phyloP scores from a whole-genome alignment of 37 sponge, comb jelly and placozoan species.

The Petrosia ficiformis region DNA sequence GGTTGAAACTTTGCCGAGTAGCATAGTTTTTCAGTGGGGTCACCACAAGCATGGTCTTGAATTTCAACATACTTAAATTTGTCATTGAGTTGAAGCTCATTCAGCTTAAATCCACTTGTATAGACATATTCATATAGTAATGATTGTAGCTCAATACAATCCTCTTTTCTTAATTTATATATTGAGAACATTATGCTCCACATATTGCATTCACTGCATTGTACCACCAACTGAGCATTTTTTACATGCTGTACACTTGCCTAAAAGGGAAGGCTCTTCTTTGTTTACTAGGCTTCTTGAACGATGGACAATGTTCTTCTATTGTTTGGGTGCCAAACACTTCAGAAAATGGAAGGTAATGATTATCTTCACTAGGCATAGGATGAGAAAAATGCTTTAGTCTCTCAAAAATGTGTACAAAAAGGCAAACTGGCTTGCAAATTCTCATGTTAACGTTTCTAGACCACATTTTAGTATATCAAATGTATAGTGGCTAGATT shows the following conservation, averaged over 20 bases:
- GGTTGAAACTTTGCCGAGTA: constrained; percentile 4
- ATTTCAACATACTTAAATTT: neutral
- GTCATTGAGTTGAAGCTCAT: neutral
- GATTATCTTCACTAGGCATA: neutral
- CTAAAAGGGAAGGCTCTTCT: neutral
- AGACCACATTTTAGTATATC: constrained; percentile 42
- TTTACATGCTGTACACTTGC: constrained; percentile 4
- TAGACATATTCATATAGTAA: neutral
- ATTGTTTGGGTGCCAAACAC: neutral
- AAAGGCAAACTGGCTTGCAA: constrained; percentile 27
- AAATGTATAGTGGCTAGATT: constrained; percentile 39
- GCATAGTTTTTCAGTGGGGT: neutral
- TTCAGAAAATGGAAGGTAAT: neutral
- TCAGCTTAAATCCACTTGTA: constrained; percentile 1
- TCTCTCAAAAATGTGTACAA: neutral
- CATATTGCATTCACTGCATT: neutral
- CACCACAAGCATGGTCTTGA: neutral
- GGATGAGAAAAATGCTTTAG: constrained; percentile 3
- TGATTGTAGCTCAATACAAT: neutral
- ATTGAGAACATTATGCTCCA: constrained; percentile 1
- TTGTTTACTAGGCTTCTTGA: neutral
- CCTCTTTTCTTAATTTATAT: neutral
- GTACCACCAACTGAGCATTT: neutral
- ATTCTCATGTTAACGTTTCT: neutral
- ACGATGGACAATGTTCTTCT: constrained; percentile 2